Evolutionary conservation across 1,140 invertebrate genomes (phyloP).

Genomic region (Neodiprion pinetum): DNA sequence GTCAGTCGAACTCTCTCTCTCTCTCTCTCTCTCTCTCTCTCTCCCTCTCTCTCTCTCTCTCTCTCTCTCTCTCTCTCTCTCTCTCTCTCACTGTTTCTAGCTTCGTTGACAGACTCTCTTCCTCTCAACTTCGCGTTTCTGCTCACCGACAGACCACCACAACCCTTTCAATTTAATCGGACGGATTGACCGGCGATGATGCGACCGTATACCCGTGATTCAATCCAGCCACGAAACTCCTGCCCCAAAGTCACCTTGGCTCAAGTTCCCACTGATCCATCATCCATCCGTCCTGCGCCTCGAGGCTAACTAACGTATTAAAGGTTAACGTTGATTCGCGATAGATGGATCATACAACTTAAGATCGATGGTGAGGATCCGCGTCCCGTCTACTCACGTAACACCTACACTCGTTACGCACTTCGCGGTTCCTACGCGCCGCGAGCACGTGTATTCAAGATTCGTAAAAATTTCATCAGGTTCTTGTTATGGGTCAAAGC

Average conservation of each 20-base stretch:
- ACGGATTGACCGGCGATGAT: neutral
- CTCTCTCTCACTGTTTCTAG: conserved; percentile 24
- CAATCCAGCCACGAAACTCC: neutral
- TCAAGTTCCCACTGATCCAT: neutral
- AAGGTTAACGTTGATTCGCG: neutral
- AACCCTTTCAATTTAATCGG: neutral
- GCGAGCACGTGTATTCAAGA: too few relatives aligned
- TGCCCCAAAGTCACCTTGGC: neutral
- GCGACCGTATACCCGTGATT: neutral
- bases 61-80: neutral
- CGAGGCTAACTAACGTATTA: neutral
- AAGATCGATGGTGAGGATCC: too few relatives aligned
- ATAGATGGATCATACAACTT: neutral
- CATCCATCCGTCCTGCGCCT: neutral
- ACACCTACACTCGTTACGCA: too few relatives aligned
- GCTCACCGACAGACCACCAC: neutral
- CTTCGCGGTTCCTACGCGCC: too few relatives aligned
- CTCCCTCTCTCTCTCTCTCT: conserved; percentile 13
- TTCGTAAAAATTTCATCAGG: too few relatives aligned
- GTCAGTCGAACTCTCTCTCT: conserved; percentile 12
- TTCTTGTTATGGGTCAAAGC: too few relatives aligned
- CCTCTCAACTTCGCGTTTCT: neutral
- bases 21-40: neutral
- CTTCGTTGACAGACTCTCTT: conserved; percentile 27
- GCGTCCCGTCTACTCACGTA: too few relatives aligned